Conservation (phyloP, 2,797 vertebrate genomes). For the Potorous gilbertii region DNA sequence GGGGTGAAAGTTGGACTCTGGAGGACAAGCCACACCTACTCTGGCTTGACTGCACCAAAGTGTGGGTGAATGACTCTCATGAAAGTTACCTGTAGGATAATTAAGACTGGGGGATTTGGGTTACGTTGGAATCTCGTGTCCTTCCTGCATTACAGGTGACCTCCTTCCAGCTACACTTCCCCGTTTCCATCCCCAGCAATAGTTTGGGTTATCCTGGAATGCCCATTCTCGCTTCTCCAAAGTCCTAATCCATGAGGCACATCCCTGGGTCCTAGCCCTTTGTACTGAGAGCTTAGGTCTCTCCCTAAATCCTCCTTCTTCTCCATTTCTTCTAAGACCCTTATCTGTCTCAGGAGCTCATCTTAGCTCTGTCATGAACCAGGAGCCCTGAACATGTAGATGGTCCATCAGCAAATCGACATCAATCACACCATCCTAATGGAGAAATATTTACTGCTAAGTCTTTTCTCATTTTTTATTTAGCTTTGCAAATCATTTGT, state of each 20-base stretch:
- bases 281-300: not conserved
- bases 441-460: not conserved
- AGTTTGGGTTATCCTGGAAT: not conserved
- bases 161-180: not conserved
- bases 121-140: not conserved
- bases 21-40: not conserved
- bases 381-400: not conserved
- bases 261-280: not conserved
- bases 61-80: not conserved
- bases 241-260: not conserved
- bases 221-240: not conserved
- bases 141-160: not conserved
- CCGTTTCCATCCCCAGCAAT: not conserved
- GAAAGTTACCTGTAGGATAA: not conserved
- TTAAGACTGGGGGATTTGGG: not conserved
- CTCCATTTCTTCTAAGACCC: too few relatives aligned
- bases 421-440: not conserved
- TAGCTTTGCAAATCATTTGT: not conserved
- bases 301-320: not conserved
- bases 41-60: not conserved
- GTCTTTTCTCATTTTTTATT: not conserved
- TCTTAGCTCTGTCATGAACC: not conserved
- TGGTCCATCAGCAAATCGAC: not conserved
- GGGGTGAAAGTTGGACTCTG: not conserved
- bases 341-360: not conserved